These are phyloP conservation scores for Channallabes apus DNA, from an alignment of 2,797 vertebrate genomes.

Conservation along the genomic window DNA sequence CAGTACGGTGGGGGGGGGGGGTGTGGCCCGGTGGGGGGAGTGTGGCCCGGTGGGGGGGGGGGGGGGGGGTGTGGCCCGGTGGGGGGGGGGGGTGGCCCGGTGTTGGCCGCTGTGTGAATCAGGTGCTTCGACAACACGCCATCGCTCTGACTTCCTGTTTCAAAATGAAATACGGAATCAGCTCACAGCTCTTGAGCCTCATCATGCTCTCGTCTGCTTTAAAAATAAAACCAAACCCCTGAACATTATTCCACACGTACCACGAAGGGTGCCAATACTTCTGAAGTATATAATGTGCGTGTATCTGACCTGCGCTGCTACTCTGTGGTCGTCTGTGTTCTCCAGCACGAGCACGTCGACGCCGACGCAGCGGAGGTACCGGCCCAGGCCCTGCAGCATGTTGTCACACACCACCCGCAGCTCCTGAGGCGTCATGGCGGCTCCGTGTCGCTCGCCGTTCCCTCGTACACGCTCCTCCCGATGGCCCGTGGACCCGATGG, in stretches of 20 bases:
- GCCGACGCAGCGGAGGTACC: slow-evolving; percentile 84
- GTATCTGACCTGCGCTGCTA: slow-evolving; percentile 78
- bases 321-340: slow-evolving; percentile 79
- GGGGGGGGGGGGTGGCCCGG: not conserved
- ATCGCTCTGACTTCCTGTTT: not conserved
- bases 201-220: not conserved
- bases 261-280: slow-evolving; percentile 1
- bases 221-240: not conserved
- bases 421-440: slow-evolving; percentile 66
- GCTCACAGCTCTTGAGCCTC: too few relatives aligned
- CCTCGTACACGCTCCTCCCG: slow-evolving; percentile 39
- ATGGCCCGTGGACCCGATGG: slow-evolving; percentile 61
- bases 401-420: slow-evolving; percentile 86
- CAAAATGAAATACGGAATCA: not conserved
- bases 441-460: slow-evolving; percentile 8
- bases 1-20: too few relatives aligned
- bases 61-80: too few relatives aligned
- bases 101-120: not conserved
- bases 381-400: slow-evolving; percentile 88
- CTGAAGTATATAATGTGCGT: not conserved
- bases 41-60: too few relatives aligned
- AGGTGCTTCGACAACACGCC: not conserved
- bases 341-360: slow-evolving; percentile 80
- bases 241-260: not conserved
- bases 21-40: too few relatives aligned